These are phyloP conservation scores for Pyrocoelia pectoralis DNA, from an alignment of 2,888 invertebrate species.

Conservation along the genomic window DNA sequence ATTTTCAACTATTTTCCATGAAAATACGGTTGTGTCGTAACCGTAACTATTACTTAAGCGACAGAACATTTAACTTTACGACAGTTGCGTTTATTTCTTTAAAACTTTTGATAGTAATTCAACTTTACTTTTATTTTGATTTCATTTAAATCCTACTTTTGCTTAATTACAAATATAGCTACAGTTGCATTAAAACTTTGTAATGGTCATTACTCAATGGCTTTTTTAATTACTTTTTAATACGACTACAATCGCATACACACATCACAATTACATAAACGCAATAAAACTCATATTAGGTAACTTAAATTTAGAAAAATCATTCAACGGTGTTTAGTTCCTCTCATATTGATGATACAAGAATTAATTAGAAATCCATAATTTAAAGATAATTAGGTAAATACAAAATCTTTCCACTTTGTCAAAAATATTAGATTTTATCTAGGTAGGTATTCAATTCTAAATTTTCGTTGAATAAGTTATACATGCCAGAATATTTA, in stretches of 20 bases:
- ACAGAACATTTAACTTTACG: not conserved
- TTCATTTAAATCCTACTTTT: not conserved
- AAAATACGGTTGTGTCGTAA: not conserved
- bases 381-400: not conserved
- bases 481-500: no score
- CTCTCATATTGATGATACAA: not conserved
- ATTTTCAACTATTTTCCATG: not conserved
- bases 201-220: not conserved
- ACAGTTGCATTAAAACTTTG: not conserved
- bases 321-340: not conserved
- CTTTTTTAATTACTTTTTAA: not conserved
- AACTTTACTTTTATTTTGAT: not conserved
- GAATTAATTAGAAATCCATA: not conserved
- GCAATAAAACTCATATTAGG: conserved; percentile 1
- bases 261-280: not conserved
- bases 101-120: not conserved
- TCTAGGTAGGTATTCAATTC: no score
- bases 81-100: not conserved
- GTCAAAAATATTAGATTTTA: no score
- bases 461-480: no score
- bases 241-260: not conserved
- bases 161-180: not conserved
- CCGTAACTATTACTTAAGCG: not conserved
- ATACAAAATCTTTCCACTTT: not conserved
- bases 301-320: conserved; percentile 1